Conservation (phyloP, 2,888 invertebrate species). For the Drosophila anomelani region DNA sequence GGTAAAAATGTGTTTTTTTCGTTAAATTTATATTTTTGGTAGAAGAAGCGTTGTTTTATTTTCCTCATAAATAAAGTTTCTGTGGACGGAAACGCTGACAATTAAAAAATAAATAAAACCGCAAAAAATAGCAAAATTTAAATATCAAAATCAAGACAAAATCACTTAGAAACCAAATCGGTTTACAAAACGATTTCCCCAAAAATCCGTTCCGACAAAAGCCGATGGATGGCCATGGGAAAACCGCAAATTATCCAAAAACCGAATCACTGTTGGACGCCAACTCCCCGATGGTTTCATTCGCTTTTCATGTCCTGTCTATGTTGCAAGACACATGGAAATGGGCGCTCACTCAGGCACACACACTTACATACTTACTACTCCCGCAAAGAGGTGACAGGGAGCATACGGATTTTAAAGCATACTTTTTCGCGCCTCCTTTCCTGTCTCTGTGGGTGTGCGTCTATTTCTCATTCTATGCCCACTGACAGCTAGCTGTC, state of each 20-base stretch:
- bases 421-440: slow-evolving; percentile 67
- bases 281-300: slow-evolving; percentile 27
- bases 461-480: slow-evolving; percentile 32
- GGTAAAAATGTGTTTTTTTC: no score
- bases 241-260: slow-evolving; percentile 36
- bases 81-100: not conserved
- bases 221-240: not conserved
- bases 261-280: slow-evolving; percentile 24
- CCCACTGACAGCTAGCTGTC: slow-evolving; percentile 30
- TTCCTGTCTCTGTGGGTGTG: slow-evolving; percentile 32
- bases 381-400: slow-evolving; percentile 27
- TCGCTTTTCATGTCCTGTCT: slow-evolving; percentile 38
- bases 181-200: not conserved
- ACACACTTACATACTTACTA: slow-evolving; percentile 10
- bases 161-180: not conserved
- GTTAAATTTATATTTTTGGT: not conserved
- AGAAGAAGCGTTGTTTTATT: not conserved
- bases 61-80: no score
- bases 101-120: not conserved
- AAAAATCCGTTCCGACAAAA: not conserved
- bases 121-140: not conserved
- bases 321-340: slow-evolving; percentile 36
- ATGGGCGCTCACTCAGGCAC: slow-evolving; percentile 27
- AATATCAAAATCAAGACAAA: not conserved
- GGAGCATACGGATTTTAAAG: slow-evolving; percentile 62